phyloP scores from a whole-genome alignment of 2,888 invertebrate genomes.

The Eupithecia vulgata region DNA sequence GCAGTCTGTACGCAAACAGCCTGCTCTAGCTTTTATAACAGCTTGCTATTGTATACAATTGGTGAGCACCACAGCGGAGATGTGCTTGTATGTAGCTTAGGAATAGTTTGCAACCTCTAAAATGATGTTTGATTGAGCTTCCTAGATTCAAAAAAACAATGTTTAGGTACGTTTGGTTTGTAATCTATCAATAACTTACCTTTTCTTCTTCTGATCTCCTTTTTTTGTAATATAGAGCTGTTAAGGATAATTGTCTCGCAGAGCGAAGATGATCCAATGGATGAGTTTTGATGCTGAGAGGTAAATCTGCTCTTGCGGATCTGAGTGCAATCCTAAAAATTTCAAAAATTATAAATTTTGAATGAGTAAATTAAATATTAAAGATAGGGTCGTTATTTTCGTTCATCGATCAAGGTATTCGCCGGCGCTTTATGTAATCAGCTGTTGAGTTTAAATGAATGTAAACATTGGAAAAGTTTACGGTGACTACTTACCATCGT shows the following conservation, averaged over 20 bases:
- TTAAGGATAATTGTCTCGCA: slow-evolving; percentile 60
- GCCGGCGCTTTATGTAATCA: neutral
- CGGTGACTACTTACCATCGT: slow-evolving; percentile 60
- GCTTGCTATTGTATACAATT: no score
- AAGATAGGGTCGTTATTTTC: neutral
- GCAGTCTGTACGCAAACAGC: no score
- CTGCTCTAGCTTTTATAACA: no score
- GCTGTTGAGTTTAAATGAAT: neutral
- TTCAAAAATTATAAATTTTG: neutral
- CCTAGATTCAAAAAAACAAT: neutral
- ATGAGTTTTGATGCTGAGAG: slow-evolving; percentile 48
- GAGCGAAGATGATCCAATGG: slow-evolving; percentile 43
- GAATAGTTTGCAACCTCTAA: neutral
- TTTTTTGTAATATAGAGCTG: slow-evolving; percentile 79
- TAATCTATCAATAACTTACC: slow-evolving; percentile 60
- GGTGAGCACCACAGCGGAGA: no score
- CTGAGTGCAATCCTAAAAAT: slow-evolving; percentile 62
- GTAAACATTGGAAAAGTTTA: slow-evolving; percentile 6
- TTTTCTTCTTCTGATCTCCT: slow-evolving; percentile 86
- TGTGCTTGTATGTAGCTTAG: neutral
- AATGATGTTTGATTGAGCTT: neutral
- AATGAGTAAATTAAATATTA: neutral
- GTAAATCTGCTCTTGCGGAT: slow-evolving; percentile 55
- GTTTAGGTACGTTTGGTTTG: neutral
- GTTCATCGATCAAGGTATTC: neutral